Conservation (phyloP, 1,140 invertebrate genomes). For the Danaus plexippus region DNA sequence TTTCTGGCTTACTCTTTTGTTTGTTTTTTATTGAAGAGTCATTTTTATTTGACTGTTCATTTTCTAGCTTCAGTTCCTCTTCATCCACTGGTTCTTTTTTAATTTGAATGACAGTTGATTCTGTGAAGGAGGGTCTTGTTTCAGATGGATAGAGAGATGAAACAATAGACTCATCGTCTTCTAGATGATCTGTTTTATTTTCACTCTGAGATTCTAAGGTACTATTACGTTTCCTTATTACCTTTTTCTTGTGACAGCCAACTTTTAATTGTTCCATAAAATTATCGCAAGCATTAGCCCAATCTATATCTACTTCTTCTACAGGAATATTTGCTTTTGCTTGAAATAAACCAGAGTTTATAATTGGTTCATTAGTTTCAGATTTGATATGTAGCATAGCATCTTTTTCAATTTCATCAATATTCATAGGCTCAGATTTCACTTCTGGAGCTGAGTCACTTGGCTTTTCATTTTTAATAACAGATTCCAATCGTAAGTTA, state of each 20-base stretch:
- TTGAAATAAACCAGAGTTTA: constrained; percentile 8
- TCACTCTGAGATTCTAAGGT: constrained; percentile 35
- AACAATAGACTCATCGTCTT: background rate
- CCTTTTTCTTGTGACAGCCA: constrained; percentile 73
- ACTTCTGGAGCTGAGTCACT: constrained; percentile 39
- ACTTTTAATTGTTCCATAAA: constrained; percentile 79
- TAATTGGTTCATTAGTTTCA: constrained; percentile 47
- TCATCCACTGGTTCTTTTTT: constrained; percentile 61
- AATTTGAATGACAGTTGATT: constrained; percentile 31
- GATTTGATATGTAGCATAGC: constrained; percentile 54
- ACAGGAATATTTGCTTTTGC: constrained; percentile 11
- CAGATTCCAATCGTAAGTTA: constrained; percentile 59
- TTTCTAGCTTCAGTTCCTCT: constrained; percentile 32
- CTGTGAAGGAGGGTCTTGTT: background rate
- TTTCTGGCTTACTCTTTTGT: constrained; percentile 30
- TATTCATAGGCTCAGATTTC: constrained; percentile 63
- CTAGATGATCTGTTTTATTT: constrained; percentile 24
- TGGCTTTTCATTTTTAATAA: constrained; percentile 52
- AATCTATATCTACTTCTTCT: constrained; percentile 70
- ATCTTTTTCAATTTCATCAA: constrained; percentile 65
- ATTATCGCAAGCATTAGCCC: constrained; percentile 78
- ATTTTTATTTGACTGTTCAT: constrained; percentile 18
- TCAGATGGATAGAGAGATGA: background rate
- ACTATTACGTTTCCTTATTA: constrained; percentile 67
- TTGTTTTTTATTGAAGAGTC: constrained; percentile 20